Evolutionary conservation across 2,113 vertebrate genomes (phyloP), one percentile per base, ranked within the genome.

Genomic region (Smithornis capensis): DNA sequence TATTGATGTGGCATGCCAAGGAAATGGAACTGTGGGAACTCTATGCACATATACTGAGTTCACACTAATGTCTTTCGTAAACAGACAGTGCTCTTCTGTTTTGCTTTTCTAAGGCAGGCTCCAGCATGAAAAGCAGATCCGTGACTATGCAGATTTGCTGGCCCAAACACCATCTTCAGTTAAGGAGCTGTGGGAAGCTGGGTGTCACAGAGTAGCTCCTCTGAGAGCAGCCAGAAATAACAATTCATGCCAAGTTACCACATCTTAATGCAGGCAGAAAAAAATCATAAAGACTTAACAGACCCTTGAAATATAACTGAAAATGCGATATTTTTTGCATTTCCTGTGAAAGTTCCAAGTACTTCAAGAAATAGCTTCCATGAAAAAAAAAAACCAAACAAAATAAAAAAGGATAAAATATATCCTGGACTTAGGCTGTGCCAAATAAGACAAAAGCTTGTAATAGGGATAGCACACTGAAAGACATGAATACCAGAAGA

Each of bases 71-170:
- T 21, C 44, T 87, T 89, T 44, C 1, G 15, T 38, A 94, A 90
- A 60, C 82, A 90, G 87, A 87, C 60, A 89, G 73, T 55, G 88
- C 56, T 87, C 80, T 93, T 90, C 92, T 94, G 94, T 94, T 92
- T 82, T 53, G 68, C 52, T 87, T 92, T 90, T 71, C 80, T 78
- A 82, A 89, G 80, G 69, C 93, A 89, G 65, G 73, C 45, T 90
- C 21, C 81, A 68, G 94, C 73, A 87, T 14, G 73, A 95, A 96
- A 90, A 87, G 69, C 69, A 92, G 93, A 94, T 92, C 76, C 94
- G 83, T 90, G 80, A 93, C 92, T 83, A 95, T 68, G 95, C 65
- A 96, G 92, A 96, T 96, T 89, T 83, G 37, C 90, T 96, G 93
- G 88, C 80, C 79, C 53, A 64, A 89, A 75, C 62, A 45, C 49